These are phyloP conservation scores for Toxostoma redivivum DNA, from an alignment of 2,113 vertebrate genomes.

Conservation along the genomic window DNA sequence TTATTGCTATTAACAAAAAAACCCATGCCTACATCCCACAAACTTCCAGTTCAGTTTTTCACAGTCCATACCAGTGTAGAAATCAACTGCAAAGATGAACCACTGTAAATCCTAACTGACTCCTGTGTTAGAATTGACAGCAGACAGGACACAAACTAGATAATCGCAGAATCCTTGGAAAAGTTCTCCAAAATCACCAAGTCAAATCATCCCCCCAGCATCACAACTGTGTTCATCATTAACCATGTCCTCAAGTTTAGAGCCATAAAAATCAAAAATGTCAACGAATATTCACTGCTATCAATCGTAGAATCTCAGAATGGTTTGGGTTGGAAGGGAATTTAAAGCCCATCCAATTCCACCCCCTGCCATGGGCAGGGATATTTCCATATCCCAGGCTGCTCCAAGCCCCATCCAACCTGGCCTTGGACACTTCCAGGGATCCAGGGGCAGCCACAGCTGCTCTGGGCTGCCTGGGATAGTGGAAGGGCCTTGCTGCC, in stretches of 20 bases:
- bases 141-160: neutral
- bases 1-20: neutral
- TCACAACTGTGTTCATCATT: accelerated
- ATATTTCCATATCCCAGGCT: neutral
- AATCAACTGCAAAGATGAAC: neutral
- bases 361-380: neutral
- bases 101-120: neutral
- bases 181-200: neutral
- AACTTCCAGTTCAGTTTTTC: neutral
- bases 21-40: neutral
- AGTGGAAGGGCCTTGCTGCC: accelerated
- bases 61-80: neutral
- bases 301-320: neutral
- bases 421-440: neutral
- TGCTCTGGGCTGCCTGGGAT: neutral
- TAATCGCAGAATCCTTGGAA: accelerated
- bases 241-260: neutral
- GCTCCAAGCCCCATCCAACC: neutral
- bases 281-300: neutral
- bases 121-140: neutral
- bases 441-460: neutral
- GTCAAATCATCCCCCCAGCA: neutral
- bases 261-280: neutral
- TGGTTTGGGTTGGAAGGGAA: neutral
- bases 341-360: accelerated